Evolutionary conservation across 2,888 invertebrate species (phyloP).

Genomic region (Taenaris catops): DNA sequence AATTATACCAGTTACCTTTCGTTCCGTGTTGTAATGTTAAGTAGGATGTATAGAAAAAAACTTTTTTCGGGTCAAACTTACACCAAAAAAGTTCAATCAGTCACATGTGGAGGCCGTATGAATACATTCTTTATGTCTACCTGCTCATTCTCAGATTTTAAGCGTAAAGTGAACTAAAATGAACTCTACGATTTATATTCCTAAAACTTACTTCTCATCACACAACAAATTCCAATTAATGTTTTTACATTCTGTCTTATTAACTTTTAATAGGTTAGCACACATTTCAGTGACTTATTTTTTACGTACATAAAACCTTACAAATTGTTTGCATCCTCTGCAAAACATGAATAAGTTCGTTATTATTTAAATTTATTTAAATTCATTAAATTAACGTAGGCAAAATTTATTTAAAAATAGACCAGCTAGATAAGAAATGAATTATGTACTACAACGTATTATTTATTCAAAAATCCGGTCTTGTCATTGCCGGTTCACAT

Average conservation of each 20-base stretch:
- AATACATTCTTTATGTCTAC: slow-evolving; percentile 33
- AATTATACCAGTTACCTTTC: background rate
- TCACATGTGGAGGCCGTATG: slow-evolving; percentile 27
- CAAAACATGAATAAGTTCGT: slow-evolving; percentile 19
- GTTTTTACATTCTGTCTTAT: slow-evolving; percentile 4
- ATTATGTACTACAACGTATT: slow-evolving; percentile 12
- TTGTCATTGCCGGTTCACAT: slow-evolving; percentile 10
- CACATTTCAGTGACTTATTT: no score
- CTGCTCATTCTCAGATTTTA: slow-evolving; percentile 21
- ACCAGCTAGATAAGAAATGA: slow-evolving; percentile 11
- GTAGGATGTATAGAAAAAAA: slow-evolving; percentile 8
- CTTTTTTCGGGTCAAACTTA: slow-evolving; percentile 8
- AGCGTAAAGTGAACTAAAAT: slow-evolving; percentile 26
- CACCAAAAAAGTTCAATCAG: slow-evolving; percentile 28
- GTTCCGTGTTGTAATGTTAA: background rate
- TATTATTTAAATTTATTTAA: slow-evolving; percentile 15
- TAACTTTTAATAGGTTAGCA: slow-evolving; percentile 13
- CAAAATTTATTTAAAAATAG: slow-evolving; percentile 3
- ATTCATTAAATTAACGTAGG: slow-evolving; percentile 4
- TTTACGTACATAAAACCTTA: no score
- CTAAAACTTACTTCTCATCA: slow-evolving; percentile 22
- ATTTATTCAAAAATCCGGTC: slow-evolving; percentile 13
- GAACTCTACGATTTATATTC: slow-evolving; percentile 1
- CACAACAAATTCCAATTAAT: slow-evolving; percentile 8
- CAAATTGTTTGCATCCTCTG: no score